phyloP scores from a whole-genome alignment of 2,888 invertebrate species.

The Megaustenia siamemsis region DNA sequence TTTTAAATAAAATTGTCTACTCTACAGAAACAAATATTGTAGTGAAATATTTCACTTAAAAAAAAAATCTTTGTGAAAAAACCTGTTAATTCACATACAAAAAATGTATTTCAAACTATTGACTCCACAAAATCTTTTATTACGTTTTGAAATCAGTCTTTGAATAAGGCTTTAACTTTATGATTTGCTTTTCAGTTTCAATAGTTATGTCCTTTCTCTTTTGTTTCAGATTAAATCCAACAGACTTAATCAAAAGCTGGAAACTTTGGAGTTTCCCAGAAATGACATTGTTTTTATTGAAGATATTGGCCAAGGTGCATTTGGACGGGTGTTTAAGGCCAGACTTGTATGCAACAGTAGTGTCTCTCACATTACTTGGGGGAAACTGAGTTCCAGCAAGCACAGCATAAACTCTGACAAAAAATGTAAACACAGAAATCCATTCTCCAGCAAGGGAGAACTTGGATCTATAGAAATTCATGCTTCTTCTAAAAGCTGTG shows the following conservation, averaged over 20 bases:
- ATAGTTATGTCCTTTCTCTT: too few relatives aligned
- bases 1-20: too few relatives aligned
- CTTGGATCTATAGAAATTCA: conserved; percentile 24
- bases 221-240: conserved; percentile 62
- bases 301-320: conserved; percentile 96
- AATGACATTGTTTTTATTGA: conserved; percentile 96
- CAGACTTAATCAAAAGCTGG: conserved; percentile 93
- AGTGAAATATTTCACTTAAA: too few relatives aligned
- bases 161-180: too few relatives aligned
- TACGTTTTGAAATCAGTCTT: too few relatives aligned
- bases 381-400: conserved; percentile 49
- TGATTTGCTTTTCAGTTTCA: too few relatives aligned
- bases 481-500: conserved; percentile 5
- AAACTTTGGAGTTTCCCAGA: conserved; percentile 94
- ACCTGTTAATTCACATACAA: too few relatives aligned
- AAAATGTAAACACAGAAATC: conserved; percentile 28
- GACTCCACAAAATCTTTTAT: too few relatives aligned
- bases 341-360: conserved; percentile 59
- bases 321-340: conserved; percentile 94
- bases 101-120: too few relatives aligned
- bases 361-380: conserved; percentile 33
- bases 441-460: conserved; percentile 43
- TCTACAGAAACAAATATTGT: too few relatives aligned
- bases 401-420: conserved; percentile 45
- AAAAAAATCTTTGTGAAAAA: too few relatives aligned